A percentile compares a stretch with the other conserved stretches of the same genome.
Conservation (phyloP, 2,888 invertebrate genomes). For the Sinelater perroti region DNA sequence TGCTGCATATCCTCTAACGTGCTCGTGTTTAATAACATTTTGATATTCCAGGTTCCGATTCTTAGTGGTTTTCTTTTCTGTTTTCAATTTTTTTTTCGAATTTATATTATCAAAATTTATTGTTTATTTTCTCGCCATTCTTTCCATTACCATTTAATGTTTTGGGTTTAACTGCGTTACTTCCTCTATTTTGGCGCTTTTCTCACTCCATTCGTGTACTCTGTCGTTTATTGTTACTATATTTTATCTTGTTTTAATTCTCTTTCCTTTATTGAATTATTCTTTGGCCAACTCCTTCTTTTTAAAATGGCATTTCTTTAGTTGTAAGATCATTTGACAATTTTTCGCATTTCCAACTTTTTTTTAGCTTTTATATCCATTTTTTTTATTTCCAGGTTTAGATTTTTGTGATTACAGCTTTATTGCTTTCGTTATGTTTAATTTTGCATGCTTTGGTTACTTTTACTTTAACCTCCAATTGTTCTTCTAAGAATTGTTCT, state of each 20-base stretch:
- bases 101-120: background rate
- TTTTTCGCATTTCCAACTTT: too few species aligned
- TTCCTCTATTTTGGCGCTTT: background rate
- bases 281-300: background rate
- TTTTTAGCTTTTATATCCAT: background rate
- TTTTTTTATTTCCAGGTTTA: background rate
- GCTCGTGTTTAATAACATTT: too few species aligned
- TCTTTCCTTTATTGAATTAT: background rate
- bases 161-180: too few species aligned
- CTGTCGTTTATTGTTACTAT: background rate
- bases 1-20: too few species aligned
- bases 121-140: too few species aligned
- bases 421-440: background rate
- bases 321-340: too few species aligned
- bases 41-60: background rate
- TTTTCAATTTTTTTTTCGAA: too few species aligned
- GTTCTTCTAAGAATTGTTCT: background rate
- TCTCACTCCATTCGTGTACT: background rate
- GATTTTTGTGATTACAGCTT: background rate
- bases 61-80: too few species aligned
- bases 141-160: too few species aligned
- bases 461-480: background rate
- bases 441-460: background rate
- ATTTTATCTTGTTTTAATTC: background rate
- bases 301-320: too few species aligned